phyloP scores from a whole-genome alignment of 1,140 invertebrate species.

The Macrostomum lignano region DNA sequence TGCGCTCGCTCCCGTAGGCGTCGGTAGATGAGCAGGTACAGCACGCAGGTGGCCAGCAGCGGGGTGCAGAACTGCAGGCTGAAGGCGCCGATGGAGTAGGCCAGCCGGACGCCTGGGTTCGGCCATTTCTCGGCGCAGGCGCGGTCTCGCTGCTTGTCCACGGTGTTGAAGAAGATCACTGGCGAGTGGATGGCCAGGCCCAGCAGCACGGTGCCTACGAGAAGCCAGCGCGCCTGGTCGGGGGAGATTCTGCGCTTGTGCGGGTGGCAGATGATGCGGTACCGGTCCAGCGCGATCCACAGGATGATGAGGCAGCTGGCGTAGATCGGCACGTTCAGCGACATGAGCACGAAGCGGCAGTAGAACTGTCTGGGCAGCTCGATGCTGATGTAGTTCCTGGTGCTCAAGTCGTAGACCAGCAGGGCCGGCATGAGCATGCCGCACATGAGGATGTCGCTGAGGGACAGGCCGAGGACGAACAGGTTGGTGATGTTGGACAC shows the following conservation, averaged over 20 bases:
- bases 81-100: constrained; percentile 15
- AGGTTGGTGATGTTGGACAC: no score
- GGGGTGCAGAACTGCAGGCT: constrained; percentile 18
- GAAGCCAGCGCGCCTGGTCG: no score
- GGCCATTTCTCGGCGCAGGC: constrained; percentile 12
- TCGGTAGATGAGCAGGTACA: constrained; percentile 17
- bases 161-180: constrained; percentile 14
- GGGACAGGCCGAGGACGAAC: no score
- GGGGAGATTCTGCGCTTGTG: constrained; percentile 17
- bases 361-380: no score
- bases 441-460: no score
- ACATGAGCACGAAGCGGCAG: constrained; percentile 17
- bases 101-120: constrained; percentile 8
- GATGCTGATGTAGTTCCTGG: no score
- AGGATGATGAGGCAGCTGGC: constrained; percentile 40
- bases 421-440: no score
- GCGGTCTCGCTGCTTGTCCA: constrained; percentile 10
- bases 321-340: constrained; percentile 35
- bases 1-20: constrained; percentile 14
- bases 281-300: constrained; percentile 39
- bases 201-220: constrained; percentile 9
- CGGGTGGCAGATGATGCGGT: constrained; percentile 36
- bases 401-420: no score
- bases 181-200: constrained; percentile 15
- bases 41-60: constrained; percentile 11